Evolutionary conservation across 1,140 invertebrate species (phyloP).

Genomic region (Tribolium madens): DNA sequence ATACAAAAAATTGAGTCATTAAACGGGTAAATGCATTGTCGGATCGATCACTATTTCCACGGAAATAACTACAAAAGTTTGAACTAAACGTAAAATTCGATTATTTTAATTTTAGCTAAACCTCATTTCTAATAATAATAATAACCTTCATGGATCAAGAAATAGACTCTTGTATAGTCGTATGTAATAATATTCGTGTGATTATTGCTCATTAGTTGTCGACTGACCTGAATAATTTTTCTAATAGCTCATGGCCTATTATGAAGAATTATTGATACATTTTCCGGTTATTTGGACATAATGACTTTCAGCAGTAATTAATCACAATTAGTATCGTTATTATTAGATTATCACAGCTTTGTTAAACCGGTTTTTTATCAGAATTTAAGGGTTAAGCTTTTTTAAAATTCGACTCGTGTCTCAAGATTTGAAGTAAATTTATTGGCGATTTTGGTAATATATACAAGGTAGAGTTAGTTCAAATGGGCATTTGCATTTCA

Average conservation of each 20-base stretch:
- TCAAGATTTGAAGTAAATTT: too few relatives aligned
- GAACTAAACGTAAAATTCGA: conserved; percentile 10
- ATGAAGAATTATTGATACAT: too few relatives aligned
- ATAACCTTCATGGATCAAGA: not conserved
- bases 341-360: not conserved
- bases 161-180: not conserved
- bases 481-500: too few relatives aligned
- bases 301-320: conserved; percentile 17
- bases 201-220: too few relatives aligned
- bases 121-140: conserved; percentile 17
- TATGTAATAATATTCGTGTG: not conserved
- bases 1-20: not conserved
- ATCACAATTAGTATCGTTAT: conserved; percentile 20
- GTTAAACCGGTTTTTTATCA: not conserved
- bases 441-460: too few relatives aligned
- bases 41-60: too few relatives aligned
- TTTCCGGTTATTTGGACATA: not conserved
- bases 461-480: too few relatives aligned
- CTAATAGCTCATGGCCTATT: too few relatives aligned
- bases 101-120: conserved; percentile 23
- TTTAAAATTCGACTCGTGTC: too few relatives aligned
- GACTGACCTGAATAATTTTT: too few relatives aligned
- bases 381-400: not conserved
- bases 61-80: too few relatives aligned
- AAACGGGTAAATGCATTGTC: not conserved